Evolutionary conservation across 1,140 invertebrate species (phyloP).

Genomic region (Drosophila albomicans): DNA sequence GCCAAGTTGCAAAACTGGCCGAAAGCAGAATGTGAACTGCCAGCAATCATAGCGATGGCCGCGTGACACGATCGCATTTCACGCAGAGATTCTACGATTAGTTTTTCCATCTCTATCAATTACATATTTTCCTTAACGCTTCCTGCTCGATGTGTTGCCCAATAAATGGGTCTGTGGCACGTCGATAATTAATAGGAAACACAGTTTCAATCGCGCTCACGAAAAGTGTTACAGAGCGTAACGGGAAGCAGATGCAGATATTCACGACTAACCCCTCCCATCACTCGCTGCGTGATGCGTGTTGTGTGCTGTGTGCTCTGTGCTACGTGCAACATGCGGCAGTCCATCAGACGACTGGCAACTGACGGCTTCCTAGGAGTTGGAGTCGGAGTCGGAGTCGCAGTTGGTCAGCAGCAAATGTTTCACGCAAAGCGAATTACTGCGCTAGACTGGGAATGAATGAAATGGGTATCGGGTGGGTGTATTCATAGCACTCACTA

Average conservation of each 20-base stretch:
- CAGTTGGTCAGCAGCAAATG: not conserved
- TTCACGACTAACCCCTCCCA: conserved; percentile 15
- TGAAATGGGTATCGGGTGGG: conserved; percentile 21
- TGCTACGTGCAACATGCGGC: conserved; percentile 3
- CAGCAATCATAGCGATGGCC: conserved; percentile 34
- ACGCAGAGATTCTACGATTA: not conserved
- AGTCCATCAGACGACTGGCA: not conserved
- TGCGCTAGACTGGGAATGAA: conserved; percentile 15
- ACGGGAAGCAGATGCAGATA: conserved; percentile 20
- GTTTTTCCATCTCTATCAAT: not conserved
- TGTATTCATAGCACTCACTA: conserved; percentile 7
- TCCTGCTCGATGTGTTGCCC: not conserved
- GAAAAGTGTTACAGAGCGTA: conserved; percentile 12
- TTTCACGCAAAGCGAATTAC: conserved; percentile 1
- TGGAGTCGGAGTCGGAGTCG: not conserved
- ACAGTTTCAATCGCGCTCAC: conserved; percentile 7
- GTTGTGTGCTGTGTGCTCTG: not conserved
- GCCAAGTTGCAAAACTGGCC: conserved; percentile 47
- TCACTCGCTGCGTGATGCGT: not conserved
- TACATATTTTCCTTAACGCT: not conserved
- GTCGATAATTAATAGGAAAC: conserved; percentile 14
- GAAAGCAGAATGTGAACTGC: conserved; percentile 32
- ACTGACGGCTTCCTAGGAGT: conserved; percentile 11
- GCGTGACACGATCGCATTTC: conserved; percentile 34
- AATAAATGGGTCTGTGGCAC: conserved; percentile 28